These are phyloP conservation scores for Lysandra bellargus DNA, from an alignment of 2,888 invertebrate species.

Conservation along the genomic window DNA sequence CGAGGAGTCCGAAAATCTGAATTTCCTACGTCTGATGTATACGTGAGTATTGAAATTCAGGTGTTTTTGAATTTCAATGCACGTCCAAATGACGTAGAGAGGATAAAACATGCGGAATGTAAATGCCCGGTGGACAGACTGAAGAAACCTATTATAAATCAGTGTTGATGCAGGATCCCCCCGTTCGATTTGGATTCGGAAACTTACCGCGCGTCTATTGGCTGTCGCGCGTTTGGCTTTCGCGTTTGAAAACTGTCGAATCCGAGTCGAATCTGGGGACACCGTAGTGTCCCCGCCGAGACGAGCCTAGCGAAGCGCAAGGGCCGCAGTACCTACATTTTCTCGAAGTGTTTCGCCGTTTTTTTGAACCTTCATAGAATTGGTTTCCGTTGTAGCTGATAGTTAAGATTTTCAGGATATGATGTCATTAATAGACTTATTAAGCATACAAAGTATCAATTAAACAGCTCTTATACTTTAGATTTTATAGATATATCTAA, in stretches of 20 bases:
- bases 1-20: background rate
- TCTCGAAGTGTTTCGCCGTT: no score
- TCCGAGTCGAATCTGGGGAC: background rate
- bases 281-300: no score
- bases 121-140: background rate
- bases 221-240: background rate
- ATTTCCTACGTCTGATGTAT: conserved; percentile 5
- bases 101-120: conserved; percentile 20
- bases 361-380: no score
- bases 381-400: no score
- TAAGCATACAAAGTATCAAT: no score
- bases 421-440: no score
- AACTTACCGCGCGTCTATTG: background rate
- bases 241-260: background rate
- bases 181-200: background rate
- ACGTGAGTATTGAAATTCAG: conserved; percentile 6
- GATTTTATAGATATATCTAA: no score
- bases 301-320: no score
- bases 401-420: no score
- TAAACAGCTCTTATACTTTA: no score
- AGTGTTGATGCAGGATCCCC: background rate
- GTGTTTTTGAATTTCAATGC: conserved; percentile 2
- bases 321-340: no score
- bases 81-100: background rate
- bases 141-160: background rate